These are phyloP conservation scores for Piprites chloris DNA, from an alignment of 2,113 vertebrate species.

Conservation along the genomic window DNA sequence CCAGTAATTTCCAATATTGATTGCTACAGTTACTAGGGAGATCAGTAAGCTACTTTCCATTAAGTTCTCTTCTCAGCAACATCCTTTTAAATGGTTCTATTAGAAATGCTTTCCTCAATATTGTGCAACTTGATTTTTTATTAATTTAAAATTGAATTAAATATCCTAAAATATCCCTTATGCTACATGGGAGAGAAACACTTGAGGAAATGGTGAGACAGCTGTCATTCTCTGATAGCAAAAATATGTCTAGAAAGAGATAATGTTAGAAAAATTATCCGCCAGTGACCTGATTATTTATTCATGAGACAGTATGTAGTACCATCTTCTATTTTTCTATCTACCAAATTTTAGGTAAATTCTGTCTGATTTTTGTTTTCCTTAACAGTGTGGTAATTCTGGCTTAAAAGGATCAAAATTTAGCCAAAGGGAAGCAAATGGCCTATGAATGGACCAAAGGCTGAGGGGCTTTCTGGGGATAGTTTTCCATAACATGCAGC, in stretches of 20 bases:
- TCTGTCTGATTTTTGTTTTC: not conserved
- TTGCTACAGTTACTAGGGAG: not conserved
- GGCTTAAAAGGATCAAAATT: not conserved
- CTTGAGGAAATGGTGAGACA: not conserved
- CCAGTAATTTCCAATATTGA: not conserved
- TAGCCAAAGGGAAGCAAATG: not conserved
- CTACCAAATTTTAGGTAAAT: not conserved
- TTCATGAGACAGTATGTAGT: not conserved
- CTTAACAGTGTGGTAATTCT: not conserved
- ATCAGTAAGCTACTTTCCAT: not conserved
- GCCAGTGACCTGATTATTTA: not conserved
- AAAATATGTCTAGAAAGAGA: not conserved
- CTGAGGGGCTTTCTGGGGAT: not conserved
- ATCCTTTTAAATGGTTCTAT: not conserved
- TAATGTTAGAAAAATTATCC: not conserved
- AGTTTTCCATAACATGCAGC: not conserved
- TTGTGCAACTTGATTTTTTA: not conserved
- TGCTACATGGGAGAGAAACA: not conserved
- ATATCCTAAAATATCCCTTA: not conserved
- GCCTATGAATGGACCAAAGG: accelerated
- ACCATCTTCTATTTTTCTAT: accelerated
- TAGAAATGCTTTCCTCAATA: not conserved
- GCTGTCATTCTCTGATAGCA: not conserved
- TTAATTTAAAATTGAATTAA: not conserved
- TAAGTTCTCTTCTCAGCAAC: not conserved